These are phyloP conservation scores for Apodemia hepburni DNA, from an alignment of 2,888 invertebrate species.

Conservation along the genomic window DNA sequence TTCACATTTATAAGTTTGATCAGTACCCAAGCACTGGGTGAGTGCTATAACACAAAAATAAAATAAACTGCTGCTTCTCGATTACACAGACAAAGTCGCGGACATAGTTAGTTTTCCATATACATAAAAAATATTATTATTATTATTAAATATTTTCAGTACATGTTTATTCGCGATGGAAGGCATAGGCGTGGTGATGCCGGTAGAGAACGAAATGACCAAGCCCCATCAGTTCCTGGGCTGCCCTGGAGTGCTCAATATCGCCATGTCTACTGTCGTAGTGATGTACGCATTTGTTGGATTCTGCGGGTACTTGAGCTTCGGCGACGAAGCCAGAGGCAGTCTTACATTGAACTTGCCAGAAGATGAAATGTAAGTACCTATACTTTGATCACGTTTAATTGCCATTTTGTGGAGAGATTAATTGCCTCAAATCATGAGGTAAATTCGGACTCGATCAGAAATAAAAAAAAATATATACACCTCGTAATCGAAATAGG, in stretches of 20 bases:
- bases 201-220: constrained; percentile 95
- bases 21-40: no score
- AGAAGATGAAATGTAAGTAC: constrained; percentile 82
- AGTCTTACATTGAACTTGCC: constrained; percentile 94
- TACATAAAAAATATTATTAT: no score
- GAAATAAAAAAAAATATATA: no score
- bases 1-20: no score
- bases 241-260: constrained; percentile 92
- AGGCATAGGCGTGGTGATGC: constrained; percentile 95
- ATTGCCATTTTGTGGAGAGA: no score
- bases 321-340: constrained; percentile 84
- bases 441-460: no score
- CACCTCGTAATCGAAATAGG: no score
- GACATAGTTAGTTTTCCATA: no score
- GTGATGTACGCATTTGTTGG: constrained; percentile 90
- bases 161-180: constrained; percentile 99
- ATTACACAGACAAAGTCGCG: no score
- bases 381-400: neutral
- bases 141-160: constrained; percentile 73
- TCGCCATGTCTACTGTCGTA: constrained; percentile 91
- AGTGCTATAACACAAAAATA: no score
- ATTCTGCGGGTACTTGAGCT: constrained; percentile 93
- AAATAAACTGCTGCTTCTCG: no score
- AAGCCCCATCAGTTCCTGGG: constrained; percentile 90
- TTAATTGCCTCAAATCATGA: no score